Evolutionary conservation across 2,113 vertebrate species (phyloP).

Genomic region (Cephalopterus ornatus): DNA sequence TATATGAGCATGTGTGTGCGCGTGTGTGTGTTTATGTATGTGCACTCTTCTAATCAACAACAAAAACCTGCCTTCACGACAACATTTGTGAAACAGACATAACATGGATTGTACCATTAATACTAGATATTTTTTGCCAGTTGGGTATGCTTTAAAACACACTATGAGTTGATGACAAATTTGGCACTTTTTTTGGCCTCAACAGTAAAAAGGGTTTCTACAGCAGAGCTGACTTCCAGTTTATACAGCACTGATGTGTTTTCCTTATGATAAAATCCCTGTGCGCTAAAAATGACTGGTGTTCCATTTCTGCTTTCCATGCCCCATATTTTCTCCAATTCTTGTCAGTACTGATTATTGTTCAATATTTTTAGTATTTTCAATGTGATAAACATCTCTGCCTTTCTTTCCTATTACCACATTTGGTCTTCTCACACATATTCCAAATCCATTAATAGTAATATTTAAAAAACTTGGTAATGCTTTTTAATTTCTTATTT

Average conservation of each 20-base stretch:
- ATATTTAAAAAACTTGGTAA: background rate
- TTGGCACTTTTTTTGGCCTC: background rate
- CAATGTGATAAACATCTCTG: background rate
- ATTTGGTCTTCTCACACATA: background rate
- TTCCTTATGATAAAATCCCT: background rate
- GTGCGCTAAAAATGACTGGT: background rate
- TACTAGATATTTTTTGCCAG: background rate
- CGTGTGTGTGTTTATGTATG: accelerated
- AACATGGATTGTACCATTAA: background rate
- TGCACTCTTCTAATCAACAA: background rate
- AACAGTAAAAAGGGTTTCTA: background rate
- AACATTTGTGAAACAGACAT: background rate
- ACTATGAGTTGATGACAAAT: background rate
- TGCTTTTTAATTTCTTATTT: background rate
- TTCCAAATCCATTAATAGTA: background rate
- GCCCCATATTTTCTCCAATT: background rate
- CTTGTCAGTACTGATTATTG: background rate
- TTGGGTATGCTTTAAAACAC: background rate
- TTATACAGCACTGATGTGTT: background rate
- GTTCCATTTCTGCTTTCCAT: background rate
- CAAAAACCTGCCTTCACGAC: background rate
- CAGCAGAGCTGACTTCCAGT: background rate
- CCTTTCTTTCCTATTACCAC: background rate
- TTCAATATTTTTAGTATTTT: background rate
- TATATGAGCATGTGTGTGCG: background rate